A percentile compares a stretch with the other conserved stretches of the same genome.
Evolutionary conservation across 2,113 vertebrate genomes (phyloP).

Genomic region (Phocoena sinus): DNA sequence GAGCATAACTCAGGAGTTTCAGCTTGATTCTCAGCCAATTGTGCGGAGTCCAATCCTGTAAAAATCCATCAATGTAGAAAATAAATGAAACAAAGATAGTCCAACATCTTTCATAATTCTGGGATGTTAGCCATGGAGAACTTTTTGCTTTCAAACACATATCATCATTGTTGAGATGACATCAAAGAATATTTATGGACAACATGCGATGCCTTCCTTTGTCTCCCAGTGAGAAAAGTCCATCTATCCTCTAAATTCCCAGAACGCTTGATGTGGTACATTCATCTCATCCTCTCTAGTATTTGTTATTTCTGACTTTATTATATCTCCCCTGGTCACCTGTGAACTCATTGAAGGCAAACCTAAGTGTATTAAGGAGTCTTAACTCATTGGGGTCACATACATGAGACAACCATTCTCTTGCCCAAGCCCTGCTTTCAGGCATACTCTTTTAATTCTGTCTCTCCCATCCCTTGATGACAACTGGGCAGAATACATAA

Average conservation of each 20-base stretch:
- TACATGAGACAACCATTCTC: background rate
- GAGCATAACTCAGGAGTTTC: background rate
- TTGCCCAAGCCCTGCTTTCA: background rate
- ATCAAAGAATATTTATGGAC: slow-evolving; percentile 33
- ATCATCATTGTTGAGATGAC: slow-evolving; percentile 30
- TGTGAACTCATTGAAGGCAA: background rate
- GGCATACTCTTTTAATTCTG: background rate
- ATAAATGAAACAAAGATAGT: slow-evolving; percentile 63
- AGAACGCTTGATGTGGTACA: background rate
- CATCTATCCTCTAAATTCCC: background rate
- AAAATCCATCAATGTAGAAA: slow-evolving; percentile 58
- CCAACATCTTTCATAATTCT: slow-evolving; percentile 40
- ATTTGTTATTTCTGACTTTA: background rate
- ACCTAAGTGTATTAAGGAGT: background rate
- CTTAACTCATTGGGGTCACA: background rate
- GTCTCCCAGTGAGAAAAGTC: background rate
- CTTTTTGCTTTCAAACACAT: slow-evolving; percentile 34
- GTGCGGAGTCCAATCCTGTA: slow-evolving; percentile 41
- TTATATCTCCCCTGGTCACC: background rate
- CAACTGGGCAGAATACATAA: background rate
- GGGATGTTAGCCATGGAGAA: slow-evolving; percentile 55
- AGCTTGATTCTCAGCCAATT: slow-evolving; percentile 47
- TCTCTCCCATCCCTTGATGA: background rate
- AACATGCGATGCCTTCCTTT: background rate
- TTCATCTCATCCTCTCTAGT: background rate